A percentile compares a stretch with the other conserved stretches of the same genome.
Conservation (phyloP, 2,797 vertebrate species). For the Hypotaenidia okinawae region DNA sequence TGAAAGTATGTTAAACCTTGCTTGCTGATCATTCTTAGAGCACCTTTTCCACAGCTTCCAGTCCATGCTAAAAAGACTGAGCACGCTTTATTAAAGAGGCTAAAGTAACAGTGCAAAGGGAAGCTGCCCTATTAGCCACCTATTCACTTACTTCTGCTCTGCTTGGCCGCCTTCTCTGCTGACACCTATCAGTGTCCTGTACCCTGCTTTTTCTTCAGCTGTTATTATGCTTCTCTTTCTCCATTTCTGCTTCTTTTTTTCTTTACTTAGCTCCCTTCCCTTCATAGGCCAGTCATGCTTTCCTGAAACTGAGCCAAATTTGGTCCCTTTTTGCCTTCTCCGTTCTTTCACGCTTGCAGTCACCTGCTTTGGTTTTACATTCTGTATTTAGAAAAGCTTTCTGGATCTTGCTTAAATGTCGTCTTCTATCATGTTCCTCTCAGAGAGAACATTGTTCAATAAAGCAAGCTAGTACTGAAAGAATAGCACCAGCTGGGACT, state of each 20-base stretch:
- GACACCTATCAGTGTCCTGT: too few relatives aligned
- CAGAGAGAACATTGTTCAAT: not conserved
- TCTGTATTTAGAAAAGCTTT: not conserved
- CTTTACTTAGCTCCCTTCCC: not conserved
- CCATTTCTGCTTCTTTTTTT: not conserved
- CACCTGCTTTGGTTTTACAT: not conserved
- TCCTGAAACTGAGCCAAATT: not conserved
- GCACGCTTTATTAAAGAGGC: not conserved
- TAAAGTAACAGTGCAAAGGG: not conserved
- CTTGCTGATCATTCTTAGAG: not conserved
- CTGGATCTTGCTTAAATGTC: not conserved
- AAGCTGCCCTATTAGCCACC: not conserved
- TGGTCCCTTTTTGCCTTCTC: not conserved
- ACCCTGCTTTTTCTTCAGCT: not conserved
- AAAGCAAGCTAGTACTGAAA: not conserved
- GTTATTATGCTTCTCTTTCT: not conserved
- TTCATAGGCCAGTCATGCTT: not conserved
- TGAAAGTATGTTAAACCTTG: not conserved
- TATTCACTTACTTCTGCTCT: not conserved
- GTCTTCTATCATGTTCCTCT: not conserved
- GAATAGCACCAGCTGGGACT: not conserved
- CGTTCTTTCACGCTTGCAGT: rapidly evolving
- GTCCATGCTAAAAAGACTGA: not conserved
- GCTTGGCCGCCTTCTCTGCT: not conserved
- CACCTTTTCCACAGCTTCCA: not conserved